Evolutionary conservation across 2,888 invertebrate genomes (phyloP).

Genomic region (Trissoscelio sp.): DNA sequence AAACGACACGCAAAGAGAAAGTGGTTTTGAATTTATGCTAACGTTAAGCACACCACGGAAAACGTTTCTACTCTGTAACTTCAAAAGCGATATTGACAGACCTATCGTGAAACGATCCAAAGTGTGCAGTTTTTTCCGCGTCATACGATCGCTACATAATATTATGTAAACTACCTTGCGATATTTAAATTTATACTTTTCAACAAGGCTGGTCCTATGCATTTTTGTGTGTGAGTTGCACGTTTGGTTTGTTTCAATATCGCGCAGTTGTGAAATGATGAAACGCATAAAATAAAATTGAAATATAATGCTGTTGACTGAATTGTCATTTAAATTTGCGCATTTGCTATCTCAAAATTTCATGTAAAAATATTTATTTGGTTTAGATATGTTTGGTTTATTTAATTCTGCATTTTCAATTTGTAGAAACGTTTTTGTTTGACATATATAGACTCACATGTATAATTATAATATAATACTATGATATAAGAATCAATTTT

Average conservation of each 20-base stretch:
- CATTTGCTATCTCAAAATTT: neutral
- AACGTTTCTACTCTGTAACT: conserved; percentile 63
- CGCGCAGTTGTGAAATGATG: neutral
- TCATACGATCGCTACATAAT: conserved; percentile 18
- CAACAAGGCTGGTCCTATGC: conserved; percentile 53
- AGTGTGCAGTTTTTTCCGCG: conserved; percentile 21
- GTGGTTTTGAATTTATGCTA: conserved; percentile 82
- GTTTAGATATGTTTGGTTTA: neutral
- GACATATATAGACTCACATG: neutral
- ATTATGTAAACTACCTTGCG: conserved; percentile 41
- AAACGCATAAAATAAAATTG: neutral
- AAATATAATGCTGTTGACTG: neutral
- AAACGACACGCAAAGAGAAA: conserved; percentile 84
- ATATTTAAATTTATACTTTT: conserved; percentile 50
- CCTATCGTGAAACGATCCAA: conserved; percentile 29
- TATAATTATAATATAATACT: conserved; percentile 9
- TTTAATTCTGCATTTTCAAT: conserved; percentile 13
- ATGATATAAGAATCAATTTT: conserved; percentile 1
- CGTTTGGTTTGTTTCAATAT: conserved; percentile 26
- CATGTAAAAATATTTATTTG: neutral
- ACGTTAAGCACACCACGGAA: conserved; percentile 46
- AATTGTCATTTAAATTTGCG: neutral
- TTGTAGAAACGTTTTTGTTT: conserved; percentile 52
- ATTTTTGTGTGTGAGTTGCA: conserved; percentile 42
- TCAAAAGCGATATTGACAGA: conserved; percentile 45